Evolutionary conservation across 2,888 invertebrate genomes (phyloP).

Genomic region (Noctua fimbriata): DNA sequence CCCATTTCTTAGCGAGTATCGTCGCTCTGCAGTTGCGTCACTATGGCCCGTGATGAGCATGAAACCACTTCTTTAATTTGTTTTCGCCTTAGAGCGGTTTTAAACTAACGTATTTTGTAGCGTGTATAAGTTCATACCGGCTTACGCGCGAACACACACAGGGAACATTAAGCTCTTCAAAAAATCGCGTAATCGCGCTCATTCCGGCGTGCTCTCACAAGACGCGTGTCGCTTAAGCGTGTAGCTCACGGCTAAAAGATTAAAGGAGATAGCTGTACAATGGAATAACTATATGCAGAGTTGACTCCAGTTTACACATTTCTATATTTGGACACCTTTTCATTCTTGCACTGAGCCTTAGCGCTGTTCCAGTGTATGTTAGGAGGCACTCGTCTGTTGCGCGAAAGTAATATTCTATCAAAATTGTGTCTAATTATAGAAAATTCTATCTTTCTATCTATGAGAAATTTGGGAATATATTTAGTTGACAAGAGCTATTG

Average conservation of each 20-base stretch:
- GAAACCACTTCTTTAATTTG: too few species aligned
- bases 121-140: too few species aligned
- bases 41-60: too few species aligned
- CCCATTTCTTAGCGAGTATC: not conserved
- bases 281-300: not conserved
- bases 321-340: not conserved
- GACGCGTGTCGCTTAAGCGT: not conserved
- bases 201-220: too few species aligned
- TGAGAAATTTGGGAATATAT: not conserved
- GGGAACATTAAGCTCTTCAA: too few species aligned
- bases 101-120: too few species aligned
- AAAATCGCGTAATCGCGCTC: too few species aligned
- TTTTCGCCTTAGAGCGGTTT: too few species aligned
- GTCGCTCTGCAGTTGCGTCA: not conserved
- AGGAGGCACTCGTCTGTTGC: not conserved
- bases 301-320: not conserved
- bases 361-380: not conserved
- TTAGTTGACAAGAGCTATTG: not conserved
- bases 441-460: not conserved
- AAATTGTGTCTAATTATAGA: not conserved
- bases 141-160: too few species aligned
- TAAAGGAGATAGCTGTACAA: not conserved
- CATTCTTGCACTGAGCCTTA: not conserved
- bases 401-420: not conserved
- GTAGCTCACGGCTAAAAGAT: accelerated